Evolutionary conservation across 2,888 invertebrate genomes (phyloP).

Genomic region (Drepana falcataria): DNA sequence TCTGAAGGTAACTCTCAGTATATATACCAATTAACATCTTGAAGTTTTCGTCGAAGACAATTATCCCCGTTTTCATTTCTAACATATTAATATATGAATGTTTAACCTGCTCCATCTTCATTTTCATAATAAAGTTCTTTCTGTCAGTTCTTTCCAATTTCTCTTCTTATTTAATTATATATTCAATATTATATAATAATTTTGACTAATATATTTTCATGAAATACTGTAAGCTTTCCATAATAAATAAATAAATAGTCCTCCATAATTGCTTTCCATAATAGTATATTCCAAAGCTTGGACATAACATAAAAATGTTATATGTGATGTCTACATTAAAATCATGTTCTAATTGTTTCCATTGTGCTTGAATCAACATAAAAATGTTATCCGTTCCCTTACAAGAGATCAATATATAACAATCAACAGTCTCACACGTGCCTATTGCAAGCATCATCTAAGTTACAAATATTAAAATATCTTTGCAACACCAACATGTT

Average conservation of each 20-base stretch:
- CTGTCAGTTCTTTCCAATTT: neutral
- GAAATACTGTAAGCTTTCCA: too few relatives aligned
- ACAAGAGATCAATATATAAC: constrained; percentile 30
- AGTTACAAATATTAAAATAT: constrained; percentile 70
- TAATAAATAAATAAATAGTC: too few relatives aligned
- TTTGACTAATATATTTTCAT: too few relatives aligned
- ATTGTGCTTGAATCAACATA: neutral
- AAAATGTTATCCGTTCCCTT: neutral
- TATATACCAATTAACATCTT: too few relatives aligned
- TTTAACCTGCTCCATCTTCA: too few relatives aligned
- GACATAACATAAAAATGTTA: neutral
- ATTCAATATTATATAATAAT: neutral
- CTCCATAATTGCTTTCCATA: neutral
- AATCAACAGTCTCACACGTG: constrained; percentile 51
- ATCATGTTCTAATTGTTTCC: neutral
- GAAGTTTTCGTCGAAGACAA: too few relatives aligned
- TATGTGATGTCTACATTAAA: neutral
- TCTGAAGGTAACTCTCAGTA: too few relatives aligned
- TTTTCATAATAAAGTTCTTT: too few relatives aligned
- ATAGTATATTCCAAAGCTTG: neutral
- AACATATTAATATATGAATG: too few relatives aligned
- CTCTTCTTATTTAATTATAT: neutral
- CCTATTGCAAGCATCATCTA: constrained; percentile 66
- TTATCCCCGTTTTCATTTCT: too few relatives aligned
- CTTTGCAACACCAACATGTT: constrained; percentile 71